Evolutionary conservation across 2,113 vertebrate genomes (phyloP), one percentile per base, ranked within the genome.

Genomic region (Rostratula benghalensis): DNA sequence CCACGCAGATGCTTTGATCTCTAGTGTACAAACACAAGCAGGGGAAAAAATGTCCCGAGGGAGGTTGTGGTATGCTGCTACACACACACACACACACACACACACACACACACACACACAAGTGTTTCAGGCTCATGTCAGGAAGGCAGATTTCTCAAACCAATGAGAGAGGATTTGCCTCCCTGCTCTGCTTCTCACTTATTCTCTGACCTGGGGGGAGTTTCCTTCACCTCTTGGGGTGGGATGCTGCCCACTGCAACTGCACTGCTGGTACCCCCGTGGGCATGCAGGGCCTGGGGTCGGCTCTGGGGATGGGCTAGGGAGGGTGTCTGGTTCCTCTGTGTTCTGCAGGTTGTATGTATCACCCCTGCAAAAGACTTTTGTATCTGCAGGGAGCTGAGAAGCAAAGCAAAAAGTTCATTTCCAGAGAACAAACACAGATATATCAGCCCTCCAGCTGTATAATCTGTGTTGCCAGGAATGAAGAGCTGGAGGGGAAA

Each of bases 31-130:
- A 84, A 57, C 21, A 65, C 22, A 30, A 91, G 16, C 3, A 1
- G 9, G 7, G 8, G 33, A 17, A 5, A 14, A 14, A 60, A 67
- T 6, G 10, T 48, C 19, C 25, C 39, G 24, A 50, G 22, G 0
- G 8, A 48, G 41, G 23, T 77, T 35, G 65, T 67, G 30, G 59
- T 27, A 21, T 1, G 1, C 30, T 65, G 33, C 67, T 61, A 1
- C 0, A 0, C 43, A 43, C 43, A 43, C 41, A 43, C 0, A 0
- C n/a, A n/a, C n/a, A n/a, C 43, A 43, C 14, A 7, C 13, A 21
- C 4, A 25, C 43, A 43, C 14, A 1, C 0, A 0, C 43, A 43
- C 43, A 43, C 43, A 43, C 14, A 7, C 13, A 21, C 4, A 25
- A 5, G 33, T 1, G 2, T 6, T 14, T 21, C 0, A 9, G 48